These are phyloP conservation scores for Astatotilapia flaviijosephi DNA, from an alignment of 2,113 vertebrate genomes.

Conservation along the genomic window DNA sequence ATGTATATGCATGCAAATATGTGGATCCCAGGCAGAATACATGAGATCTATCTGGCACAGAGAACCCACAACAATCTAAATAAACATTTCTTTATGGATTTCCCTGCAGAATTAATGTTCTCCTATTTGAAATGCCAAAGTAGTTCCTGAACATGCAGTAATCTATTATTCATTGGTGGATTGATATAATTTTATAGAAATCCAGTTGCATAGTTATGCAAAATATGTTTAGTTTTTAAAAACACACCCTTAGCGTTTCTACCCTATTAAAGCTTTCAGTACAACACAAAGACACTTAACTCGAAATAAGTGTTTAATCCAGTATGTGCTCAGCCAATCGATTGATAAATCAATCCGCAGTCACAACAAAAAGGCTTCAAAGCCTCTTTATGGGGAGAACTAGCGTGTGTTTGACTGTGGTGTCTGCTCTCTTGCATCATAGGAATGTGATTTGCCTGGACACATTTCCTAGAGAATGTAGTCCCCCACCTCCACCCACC, in stretches of 20 bases:
- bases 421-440: neutral
- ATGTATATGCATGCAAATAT: too few species aligned
- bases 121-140: neutral
- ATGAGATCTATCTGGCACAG: neutral
- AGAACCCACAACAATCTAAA: neutral
- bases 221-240: neutral
- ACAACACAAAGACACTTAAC: neutral
- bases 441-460: slow-evolving; percentile 48
- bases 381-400: neutral
- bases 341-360: neutral
- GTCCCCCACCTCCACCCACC: neutral
- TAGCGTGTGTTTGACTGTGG: neutral
- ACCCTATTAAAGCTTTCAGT: neutral
- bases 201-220: neutral
- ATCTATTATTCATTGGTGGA: neutral
- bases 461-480: slow-evolving; percentile 29
- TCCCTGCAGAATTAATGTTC: neutral
- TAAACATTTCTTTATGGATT: neutral
- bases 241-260: neutral
- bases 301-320: neutral
- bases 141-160: neutral
- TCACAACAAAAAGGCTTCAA: neutral
- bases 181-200: neutral
- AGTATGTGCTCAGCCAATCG: neutral
- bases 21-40: neutral